These are phyloP conservation scores for Bradynema listronoti DNA, from an alignment of 1,140 invertebrate genomes.

Conservation along the genomic window DNA sequence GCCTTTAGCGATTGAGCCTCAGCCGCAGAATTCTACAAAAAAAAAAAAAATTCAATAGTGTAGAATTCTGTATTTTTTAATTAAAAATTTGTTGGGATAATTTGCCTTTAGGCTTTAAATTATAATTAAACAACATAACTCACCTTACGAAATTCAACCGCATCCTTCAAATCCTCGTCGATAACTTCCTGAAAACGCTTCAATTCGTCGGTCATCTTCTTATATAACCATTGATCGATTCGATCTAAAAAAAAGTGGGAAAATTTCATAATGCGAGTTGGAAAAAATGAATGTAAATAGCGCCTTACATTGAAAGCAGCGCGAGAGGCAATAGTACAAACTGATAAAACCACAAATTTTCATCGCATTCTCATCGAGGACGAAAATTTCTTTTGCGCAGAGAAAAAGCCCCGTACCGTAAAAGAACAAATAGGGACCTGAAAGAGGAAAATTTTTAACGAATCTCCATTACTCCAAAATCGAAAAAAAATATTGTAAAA, in stretches of 20 bases:
- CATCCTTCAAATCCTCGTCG: conserved; percentile 53
- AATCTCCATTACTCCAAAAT: too few species aligned
- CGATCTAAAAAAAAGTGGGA: conserved; percentile 27
- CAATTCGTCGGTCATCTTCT: conserved; percentile 36
- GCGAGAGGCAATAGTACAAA: conserved; percentile 42
- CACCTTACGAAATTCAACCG: conserved; percentile 56
- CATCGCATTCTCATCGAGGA: conserved; percentile 53
- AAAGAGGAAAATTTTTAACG: conserved; percentile 1
- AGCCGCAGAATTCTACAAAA: conserved; percentile 46
- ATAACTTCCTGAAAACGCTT: conserved; percentile 46
- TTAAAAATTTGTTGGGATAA: not conserved
- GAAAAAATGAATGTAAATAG: conserved; percentile 19
- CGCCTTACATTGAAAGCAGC: conserved; percentile 42
- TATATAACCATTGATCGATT: conserved; percentile 43
- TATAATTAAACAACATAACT: not conserved
- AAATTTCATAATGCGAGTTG: not conserved
- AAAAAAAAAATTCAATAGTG: not conserved
- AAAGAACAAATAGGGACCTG: conserved; percentile 52
- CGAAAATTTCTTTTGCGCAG: conserved; percentile 54
- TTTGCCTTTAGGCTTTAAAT: not conserved
- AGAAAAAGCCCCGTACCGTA: conserved; percentile 50
- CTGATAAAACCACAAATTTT: conserved; percentile 47
- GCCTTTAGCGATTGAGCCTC: conserved; percentile 49
- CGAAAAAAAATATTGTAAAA: too few species aligned
- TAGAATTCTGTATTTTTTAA: not conserved